These are phyloP conservation scores for Gastrophysa polygoni DNA, from an alignment of 2,888 invertebrate species.

Conservation along the genomic window DNA sequence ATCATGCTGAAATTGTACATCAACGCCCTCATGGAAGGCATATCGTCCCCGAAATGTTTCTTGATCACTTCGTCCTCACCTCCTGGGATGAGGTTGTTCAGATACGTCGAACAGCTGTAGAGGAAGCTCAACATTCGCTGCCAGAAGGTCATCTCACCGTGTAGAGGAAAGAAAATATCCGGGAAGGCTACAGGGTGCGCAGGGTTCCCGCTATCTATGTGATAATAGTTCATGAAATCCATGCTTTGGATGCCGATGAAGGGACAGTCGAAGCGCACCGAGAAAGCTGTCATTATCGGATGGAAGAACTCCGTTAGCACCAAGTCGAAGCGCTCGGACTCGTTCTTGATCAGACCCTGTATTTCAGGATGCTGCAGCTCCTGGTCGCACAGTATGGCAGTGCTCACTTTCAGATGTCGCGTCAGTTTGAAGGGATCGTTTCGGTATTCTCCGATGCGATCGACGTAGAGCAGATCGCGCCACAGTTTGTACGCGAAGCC, in stretches of 20 bases:
- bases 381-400: slow-evolving; percentile 7
- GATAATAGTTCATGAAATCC: slow-evolving; percentile 44
- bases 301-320: slow-evolving; percentile 46
- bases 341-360: slow-evolving; percentile 33
- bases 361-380: slow-evolving; percentile 38
- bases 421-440: background rate
- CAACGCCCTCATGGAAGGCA: slow-evolving; percentile 7
- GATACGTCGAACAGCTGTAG: background rate
- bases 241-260: slow-evolving; percentile 50
- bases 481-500: slow-evolving; percentile 16
- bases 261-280: slow-evolving; percentile 49
- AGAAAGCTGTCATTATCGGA: slow-evolving; percentile 35
- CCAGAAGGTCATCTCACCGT: slow-evolving; percentile 12
- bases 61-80: slow-evolving; percentile 16
- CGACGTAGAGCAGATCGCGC: background rate
- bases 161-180: slow-evolving; percentile 33
- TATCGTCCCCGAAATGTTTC: slow-evolving; percentile 21
- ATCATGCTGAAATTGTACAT: slow-evolving; percentile 23
- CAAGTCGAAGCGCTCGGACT: slow-evolving; percentile 44
- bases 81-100: background rate
- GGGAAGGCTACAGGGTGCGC: slow-evolving; percentile 36
- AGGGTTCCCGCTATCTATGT: slow-evolving; percentile 39
- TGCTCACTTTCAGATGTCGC: slow-evolving; percentile 21
- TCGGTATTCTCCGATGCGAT: background rate
- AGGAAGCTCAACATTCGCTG: slow-evolving; percentile 30